Conservation (phyloP, 2,797 vertebrate genomes). For the Pangasius djambal region DNA sequence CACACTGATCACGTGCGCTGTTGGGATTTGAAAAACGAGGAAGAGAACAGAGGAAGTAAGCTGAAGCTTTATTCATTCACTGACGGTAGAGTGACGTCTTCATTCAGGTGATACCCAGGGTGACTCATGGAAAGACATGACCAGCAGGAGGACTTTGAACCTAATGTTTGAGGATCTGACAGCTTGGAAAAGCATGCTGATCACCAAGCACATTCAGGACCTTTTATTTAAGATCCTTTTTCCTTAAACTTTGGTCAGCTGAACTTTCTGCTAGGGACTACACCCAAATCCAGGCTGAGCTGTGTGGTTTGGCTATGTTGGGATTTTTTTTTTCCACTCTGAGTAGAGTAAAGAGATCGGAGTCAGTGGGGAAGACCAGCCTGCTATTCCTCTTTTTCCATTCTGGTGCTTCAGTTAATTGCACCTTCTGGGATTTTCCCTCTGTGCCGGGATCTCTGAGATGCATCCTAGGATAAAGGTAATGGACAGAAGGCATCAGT, state of each 20-base stretch:
- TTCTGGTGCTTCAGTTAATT: constrained; percentile 68
- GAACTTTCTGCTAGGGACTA: constrained; percentile 25
- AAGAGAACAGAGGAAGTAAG: background rate
- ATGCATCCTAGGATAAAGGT: constrained; percentile 2
- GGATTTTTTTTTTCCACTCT: constrained; percentile 3
- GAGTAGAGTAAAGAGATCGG: constrained; percentile 26
- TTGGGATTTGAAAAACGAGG: background rate
- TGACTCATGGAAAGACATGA: constrained; percentile 22
- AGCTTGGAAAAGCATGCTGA: background rate
- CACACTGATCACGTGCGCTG: background rate
- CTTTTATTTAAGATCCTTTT: constrained; percentile 18
- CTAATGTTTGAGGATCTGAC: constrained; percentile 6
- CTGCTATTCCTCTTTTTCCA: constrained; percentile 59
- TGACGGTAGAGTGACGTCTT: background rate
- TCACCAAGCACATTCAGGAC: background rate
- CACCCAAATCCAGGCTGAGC: constrained; percentile 39
- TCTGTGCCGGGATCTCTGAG: constrained; percentile 28
- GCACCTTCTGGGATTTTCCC: constrained; percentile 64
- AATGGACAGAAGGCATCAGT: background rate
- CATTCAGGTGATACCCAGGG: constrained; percentile 24
- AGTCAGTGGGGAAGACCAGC: constrained; percentile 51
- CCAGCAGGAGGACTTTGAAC: constrained; percentile 11
- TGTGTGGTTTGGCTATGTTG: constrained; percentile 41
- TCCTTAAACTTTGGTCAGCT: constrained; percentile 22
- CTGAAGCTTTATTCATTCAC: background rate